Evolutionary conservation across 2,888 invertebrate species (phyloP), one percentile per base, ranked within the genome.

Genomic region (Drosophila imparisetae): DNA sequence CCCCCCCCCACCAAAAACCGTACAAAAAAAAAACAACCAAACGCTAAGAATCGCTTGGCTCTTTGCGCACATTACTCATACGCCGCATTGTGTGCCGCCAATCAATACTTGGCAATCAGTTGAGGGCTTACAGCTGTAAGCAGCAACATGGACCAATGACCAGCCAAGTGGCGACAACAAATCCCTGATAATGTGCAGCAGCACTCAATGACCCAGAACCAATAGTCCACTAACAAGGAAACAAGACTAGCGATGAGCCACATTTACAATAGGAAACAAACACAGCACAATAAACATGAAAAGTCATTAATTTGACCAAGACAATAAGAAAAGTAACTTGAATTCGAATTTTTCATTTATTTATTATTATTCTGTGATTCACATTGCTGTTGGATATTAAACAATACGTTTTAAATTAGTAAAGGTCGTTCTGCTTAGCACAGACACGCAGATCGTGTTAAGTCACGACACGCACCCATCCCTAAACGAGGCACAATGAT

Each of bases 71-170:
- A 77, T 79, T 83, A 67, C 75, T 69, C 69, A 75, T 72, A 73
- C 71, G 66, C 63, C 58, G 21, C 54, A 38, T 15, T 62, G 48
- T 63, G 21, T 48, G 21, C 6, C 50, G 18, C 52, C 55, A 86
- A 90, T 89, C 90, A 83, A 89, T 86, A 78, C 71, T 71, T 30
- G 69, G 76, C 80, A 84, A 84, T 84, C 83, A 80, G 78, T 73
- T 70, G 71, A 67, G 63, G 72, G 67, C 75, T 88, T 84, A 88
- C 61, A 80, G 70, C 62, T 80, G 83, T 87, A 73, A 86, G 80
- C 80, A 68, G 68, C 86, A 15, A 64, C 86, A 73, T 61, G 81
- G 75, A 55, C 69, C 75, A 83, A 62, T 72, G 79, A 49, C 72
- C 57, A 70, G 69, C 58, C 54, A 66, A 75, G 71, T 74, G 80